These are phyloP conservation scores for Bombus haemorrhoidalis DNA, from an alignment of 1,140 invertebrate genomes.

Conservation along the genomic window DNA sequence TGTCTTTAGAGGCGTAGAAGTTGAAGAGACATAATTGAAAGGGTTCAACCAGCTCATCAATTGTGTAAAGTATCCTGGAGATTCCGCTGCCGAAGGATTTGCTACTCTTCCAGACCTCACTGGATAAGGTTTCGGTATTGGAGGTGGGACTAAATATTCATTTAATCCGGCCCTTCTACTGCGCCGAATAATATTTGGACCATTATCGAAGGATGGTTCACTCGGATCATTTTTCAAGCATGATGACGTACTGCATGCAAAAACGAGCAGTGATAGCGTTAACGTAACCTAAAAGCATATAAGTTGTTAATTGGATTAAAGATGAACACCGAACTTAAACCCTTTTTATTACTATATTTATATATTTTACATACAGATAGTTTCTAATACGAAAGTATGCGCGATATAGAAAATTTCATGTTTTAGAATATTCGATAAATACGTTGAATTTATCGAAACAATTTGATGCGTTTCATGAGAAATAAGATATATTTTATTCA, in stretches of 20 bases:
- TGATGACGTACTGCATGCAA: slow-evolving; percentile 54
- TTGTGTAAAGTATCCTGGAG: slow-evolving; percentile 73
- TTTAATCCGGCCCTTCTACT: slow-evolving; percentile 69
- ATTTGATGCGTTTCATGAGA: neutral
- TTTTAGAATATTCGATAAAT: neutral
- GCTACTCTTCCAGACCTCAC: slow-evolving; percentile 55
- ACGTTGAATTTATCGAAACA: neutral
- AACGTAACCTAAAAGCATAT: slow-evolving; percentile 69
- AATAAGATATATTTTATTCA: neutral
- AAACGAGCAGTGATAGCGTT: slow-evolving; percentile 71
- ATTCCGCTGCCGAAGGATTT: slow-evolving; percentile 20
- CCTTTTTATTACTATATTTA: neutral
- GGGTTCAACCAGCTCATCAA: slow-evolving; percentile 78
- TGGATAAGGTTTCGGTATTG: slow-evolving; percentile 30
- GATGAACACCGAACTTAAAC: neutral
- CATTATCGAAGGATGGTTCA: slow-evolving; percentile 3
- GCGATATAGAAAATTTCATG: neutral
- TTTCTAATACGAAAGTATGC: neutral
- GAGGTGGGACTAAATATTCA: slow-evolving; percentile 76
- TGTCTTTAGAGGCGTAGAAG: slow-evolving; percentile 12
- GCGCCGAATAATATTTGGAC: slow-evolving; percentile 30
- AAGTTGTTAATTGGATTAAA: neutral
- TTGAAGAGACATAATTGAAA: slow-evolving; percentile 55
- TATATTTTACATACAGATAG: neutral
- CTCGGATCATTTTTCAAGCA: slow-evolving; percentile 63